phyloP scores from a whole-genome alignment of 2,888 invertebrate genomes.

The Trichacis sp. region DNA sequence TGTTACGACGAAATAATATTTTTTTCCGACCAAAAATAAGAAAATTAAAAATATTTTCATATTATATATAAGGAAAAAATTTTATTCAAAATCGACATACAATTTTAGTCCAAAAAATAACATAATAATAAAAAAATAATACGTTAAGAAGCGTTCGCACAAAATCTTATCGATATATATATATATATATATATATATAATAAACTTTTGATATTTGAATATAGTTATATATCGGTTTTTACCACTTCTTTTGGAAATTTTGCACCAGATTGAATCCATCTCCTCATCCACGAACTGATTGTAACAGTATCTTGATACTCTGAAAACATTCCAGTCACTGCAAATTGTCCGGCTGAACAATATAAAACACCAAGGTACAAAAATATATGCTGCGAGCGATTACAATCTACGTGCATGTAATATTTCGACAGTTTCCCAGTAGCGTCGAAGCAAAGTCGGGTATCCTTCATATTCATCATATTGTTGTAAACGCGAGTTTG shows the following conservation, averaged over 20 bases:
- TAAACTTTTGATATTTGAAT: too few species aligned
- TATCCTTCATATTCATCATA: not conserved
- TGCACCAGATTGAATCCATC: slow-evolving; percentile 12
- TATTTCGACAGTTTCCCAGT: slow-evolving; percentile 3
- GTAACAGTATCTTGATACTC: slow-evolving; percentile 11
- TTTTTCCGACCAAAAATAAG: too few species aligned
- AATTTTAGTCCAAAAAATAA: too few species aligned
- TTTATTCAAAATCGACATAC: too few species aligned
- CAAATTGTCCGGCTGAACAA: slow-evolving; percentile 9
- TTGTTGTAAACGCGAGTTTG: slow-evolving; percentile 10
- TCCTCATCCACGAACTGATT: slow-evolving; percentile 9
- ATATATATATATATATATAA: too few species aligned
- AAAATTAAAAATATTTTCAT: too few species aligned
- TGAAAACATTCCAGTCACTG: slow-evolving; percentile 7
- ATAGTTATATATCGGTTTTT: too few species aligned
- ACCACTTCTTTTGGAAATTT: slow-evolving; percentile 19
- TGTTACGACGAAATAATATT: too few species aligned
- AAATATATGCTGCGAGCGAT: slow-evolving; percentile 15
- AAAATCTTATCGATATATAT: too few species aligned
- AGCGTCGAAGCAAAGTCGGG: slow-evolving; percentile 12
- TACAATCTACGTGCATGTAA: slow-evolving; percentile 5
- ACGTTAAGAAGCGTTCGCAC: too few species aligned
- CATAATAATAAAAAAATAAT: too few species aligned
- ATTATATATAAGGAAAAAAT: too few species aligned
- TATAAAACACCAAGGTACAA: slow-evolving; percentile 7